Conservation (phyloP, 2,797 vertebrate genomes). For the Macropodus opercularis region DNA sequence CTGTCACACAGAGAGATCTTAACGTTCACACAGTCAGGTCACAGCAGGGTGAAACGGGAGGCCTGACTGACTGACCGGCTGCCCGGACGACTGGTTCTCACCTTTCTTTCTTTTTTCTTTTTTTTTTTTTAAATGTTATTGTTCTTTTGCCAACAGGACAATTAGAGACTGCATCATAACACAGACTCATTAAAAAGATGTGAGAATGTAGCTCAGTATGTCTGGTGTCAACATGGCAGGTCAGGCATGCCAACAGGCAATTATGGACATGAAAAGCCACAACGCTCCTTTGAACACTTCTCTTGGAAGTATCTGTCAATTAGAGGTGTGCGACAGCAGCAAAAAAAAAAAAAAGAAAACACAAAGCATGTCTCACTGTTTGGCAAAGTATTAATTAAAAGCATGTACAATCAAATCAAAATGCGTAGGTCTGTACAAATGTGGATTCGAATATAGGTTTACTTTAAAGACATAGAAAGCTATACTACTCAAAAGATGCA, state of each 20-base stretch:
- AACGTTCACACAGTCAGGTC: constrained; percentile 42
- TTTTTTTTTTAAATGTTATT: constrained; percentile 9
- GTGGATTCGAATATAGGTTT: constrained; percentile 23
- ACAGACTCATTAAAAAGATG: constrained; percentile 63
- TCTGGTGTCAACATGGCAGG: constrained; percentile 53
- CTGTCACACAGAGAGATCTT: constrained; percentile 29
- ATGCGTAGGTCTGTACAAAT: constrained; percentile 19
- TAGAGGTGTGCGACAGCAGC: constrained; percentile 21
- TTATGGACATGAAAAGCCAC: constrained; percentile 52
- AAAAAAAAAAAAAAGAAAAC: too few species aligned
- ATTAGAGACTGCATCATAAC: constrained; percentile 57
- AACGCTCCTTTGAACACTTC: constrained; percentile 22
- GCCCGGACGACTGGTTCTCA: constrained; percentile 23
- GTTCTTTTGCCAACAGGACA: constrained; percentile 60
- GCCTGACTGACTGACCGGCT: constrained; percentile 27
- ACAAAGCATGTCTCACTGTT: constrained; percentile 20
- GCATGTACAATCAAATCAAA: constrained; percentile 5
- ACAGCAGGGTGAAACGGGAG: constrained; percentile 45
- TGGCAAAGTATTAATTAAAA: constrained; percentile 43
- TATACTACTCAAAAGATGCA: constrained; percentile 25
- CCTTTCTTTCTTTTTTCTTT: constrained; percentile 28
- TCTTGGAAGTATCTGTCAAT: constrained; percentile 41
- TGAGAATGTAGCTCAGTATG: constrained; percentile 34
- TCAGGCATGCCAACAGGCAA: constrained; percentile 55
- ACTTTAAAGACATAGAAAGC: constrained; percentile 39